These are phyloP conservation scores for Dendroctonus valens DNA, from an alignment of 1,140 invertebrate genomes.

Conservation along the genomic window DNA sequence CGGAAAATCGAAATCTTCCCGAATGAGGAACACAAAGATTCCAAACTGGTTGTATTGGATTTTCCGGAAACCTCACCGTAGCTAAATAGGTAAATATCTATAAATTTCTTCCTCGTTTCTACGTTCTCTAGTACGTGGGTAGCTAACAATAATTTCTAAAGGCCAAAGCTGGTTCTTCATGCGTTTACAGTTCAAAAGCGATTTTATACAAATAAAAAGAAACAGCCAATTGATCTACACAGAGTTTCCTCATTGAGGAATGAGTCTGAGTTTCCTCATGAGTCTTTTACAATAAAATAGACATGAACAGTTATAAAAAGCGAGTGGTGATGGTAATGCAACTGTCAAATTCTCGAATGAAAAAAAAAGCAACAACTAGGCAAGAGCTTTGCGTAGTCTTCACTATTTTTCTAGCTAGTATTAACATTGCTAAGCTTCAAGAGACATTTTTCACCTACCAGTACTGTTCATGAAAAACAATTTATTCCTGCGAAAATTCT, in stretches of 20 bases:
- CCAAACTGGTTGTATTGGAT: not conserved
- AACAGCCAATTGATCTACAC: not conserved
- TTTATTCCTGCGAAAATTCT: too few species aligned
- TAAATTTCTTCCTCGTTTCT: too few species aligned
- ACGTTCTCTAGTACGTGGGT: slow-evolving; percentile 17
- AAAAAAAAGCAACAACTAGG: slow-evolving; percentile 7
- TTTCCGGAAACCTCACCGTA: not conserved
- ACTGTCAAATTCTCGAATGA: not conserved
- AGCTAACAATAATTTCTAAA: slow-evolving; percentile 22
- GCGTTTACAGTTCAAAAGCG: slow-evolving; percentile 4
- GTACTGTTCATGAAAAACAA: too few species aligned
- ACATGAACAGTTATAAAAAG: not conserved
- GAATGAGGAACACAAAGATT: not conserved
- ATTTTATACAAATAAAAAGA: not conserved
- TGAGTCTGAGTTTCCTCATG: too few species aligned
- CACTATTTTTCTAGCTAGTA: too few species aligned
- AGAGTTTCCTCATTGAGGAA: too few species aligned
- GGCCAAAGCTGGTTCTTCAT: not conserved
- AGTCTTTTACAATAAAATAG: too few species aligned
- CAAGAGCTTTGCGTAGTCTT: not conserved
- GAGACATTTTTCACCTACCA: too few species aligned
- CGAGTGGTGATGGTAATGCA: not conserved
- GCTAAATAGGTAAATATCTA: slow-evolving; percentile 19
- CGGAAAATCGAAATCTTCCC: not conserved
- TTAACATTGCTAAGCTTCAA: too few species aligned